Base-by-base conservation (phyloP, 1,140 invertebrate genomes). In the Antheraea pernyi region DNA sequence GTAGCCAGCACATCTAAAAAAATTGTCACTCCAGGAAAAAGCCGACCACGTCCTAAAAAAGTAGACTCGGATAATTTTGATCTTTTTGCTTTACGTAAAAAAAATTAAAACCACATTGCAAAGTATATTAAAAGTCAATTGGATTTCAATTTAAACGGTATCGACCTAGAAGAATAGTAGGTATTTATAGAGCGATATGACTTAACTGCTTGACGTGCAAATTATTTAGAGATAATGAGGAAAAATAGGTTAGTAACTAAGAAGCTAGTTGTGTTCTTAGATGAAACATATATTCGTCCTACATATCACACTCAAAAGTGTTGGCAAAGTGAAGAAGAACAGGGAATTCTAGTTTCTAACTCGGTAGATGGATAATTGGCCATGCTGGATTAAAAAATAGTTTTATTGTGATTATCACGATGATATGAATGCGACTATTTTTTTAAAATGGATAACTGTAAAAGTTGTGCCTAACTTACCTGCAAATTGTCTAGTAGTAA, bases 91-190 rank as follows among this genome's bases (percentile, higher is more conserved):
- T 72, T 72, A 22, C 64, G 73, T 16, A 53, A 74, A 70, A 78
- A 75, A 73, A 68, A 22, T 39, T 48, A 58, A 30, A 18, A 68
- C 67, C n/a, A 68, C 59, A 19, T 62, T 68, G 39, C 53, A 59
- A 36, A 53, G 70, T 80, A 69, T 73, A 75, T 70, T 78, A n/a
- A 72, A 64, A 39, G 86, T 90, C 68, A 91, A 92, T 72, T 89
- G 85, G 82, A 92, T 92, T 78, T 74, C 72, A 42, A 64, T 70
- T 65, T 65, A 60, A 70, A 65, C 67, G 63, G 66, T 78, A 67
- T 64, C 59, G 68, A 72, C 70, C 73, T 16, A 78, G 59, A 73
- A 63, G 65, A 19, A 78, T n/a, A n/a, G n/a, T n/a, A 78, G 59
- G 8, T 70, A 59, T 59, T 73, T 6, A 75, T 75, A 67, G 76